Evolutionary conservation across 2,113 vertebrate species (phyloP).

Genomic region (Pygoscelis adeliae): DNA sequence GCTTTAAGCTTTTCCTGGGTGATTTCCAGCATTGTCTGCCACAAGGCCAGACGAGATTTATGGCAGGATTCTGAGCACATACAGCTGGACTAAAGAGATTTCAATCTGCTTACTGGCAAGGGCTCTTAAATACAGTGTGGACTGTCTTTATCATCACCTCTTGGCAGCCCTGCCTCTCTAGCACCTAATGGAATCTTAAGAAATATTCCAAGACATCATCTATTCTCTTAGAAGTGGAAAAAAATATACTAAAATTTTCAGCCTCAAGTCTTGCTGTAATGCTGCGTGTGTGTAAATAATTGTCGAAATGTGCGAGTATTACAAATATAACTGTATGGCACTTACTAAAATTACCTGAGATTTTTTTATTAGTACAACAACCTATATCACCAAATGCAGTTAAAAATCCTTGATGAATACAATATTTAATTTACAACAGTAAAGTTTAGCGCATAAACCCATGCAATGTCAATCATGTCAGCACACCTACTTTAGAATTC

Average conservation of each 20-base stretch:
- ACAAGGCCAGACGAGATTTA: background rate
- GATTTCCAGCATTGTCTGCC: background rate
- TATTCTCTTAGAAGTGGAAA: background rate
- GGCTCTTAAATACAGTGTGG: background rate
- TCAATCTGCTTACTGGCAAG: background rate
- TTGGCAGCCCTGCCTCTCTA: background rate
- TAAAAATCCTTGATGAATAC: background rate
- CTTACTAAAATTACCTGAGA: background rate
- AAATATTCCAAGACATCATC: background rate
- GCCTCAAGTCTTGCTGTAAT: background rate
- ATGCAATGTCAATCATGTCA: background rate
- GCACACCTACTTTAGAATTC: background rate
- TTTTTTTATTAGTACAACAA: background rate
- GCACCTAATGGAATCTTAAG: background rate
- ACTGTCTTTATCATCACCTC: background rate
- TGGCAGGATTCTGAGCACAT: background rate
- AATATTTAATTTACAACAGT: background rate
- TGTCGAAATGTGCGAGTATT: background rate
- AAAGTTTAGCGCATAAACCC: background rate
- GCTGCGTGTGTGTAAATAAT: background rate
- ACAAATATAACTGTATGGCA: background rate
- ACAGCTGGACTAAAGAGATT: background rate
- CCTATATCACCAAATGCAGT: background rate
- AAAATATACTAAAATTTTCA: background rate
- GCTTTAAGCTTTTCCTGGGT: background rate